Percentiles rank a stretch among this genome's conserved stretches.
phyloP scores from a whole-genome alignment of 2,888 invertebrate species.

The Colostygia pectinataria region DNA sequence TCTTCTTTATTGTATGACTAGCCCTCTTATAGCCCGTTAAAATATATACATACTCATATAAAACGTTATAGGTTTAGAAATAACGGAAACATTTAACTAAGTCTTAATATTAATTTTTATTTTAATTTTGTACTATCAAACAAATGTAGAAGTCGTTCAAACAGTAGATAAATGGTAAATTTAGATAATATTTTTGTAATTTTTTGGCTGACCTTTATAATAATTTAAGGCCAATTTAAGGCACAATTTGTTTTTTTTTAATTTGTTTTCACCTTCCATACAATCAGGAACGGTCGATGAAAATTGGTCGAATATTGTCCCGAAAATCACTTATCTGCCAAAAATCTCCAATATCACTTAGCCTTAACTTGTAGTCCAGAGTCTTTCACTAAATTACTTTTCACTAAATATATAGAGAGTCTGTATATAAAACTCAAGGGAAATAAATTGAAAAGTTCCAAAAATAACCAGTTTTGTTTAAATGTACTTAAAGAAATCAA shows the following conservation, averaged over 20 bases:
- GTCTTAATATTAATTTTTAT: conserved; percentile 80
- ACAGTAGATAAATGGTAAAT: conserved; percentile 79
- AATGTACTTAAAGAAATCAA: conserved; percentile 79
- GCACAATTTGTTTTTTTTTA: conserved; percentile 71
- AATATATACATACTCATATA: conserved; percentile 70
- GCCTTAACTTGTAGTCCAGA: conserved; percentile 76
- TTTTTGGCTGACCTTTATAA: conserved; percentile 79
- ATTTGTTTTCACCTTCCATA: conserved; percentile 69
- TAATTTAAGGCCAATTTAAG: conserved; percentile 84
- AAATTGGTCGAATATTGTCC: conserved; percentile 78
- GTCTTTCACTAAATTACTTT: conserved; percentile 77
- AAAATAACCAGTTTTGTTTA: conserved; percentile 83
- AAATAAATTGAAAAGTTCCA: conserved; percentile 80
- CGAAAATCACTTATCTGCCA: conserved; percentile 65
- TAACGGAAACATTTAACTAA: conserved; percentile 78
- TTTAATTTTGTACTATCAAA: conserved; percentile 82
- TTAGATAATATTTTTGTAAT: conserved; percentile 64
- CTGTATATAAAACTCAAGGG: conserved; percentile 78
- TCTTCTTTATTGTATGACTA: conserved; percentile 57
- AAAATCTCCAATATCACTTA: conserved; percentile 79
- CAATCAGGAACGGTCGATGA: conserved; percentile 72
- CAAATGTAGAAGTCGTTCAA: conserved; percentile 78
- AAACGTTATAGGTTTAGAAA: conserved; percentile 79
- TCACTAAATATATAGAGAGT: conserved; percentile 80
- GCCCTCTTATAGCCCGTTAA: conserved; percentile 73